phyloP scores from a whole-genome alignment of 2,113 vertebrate genomes.

The Struthio camelus region DNA sequence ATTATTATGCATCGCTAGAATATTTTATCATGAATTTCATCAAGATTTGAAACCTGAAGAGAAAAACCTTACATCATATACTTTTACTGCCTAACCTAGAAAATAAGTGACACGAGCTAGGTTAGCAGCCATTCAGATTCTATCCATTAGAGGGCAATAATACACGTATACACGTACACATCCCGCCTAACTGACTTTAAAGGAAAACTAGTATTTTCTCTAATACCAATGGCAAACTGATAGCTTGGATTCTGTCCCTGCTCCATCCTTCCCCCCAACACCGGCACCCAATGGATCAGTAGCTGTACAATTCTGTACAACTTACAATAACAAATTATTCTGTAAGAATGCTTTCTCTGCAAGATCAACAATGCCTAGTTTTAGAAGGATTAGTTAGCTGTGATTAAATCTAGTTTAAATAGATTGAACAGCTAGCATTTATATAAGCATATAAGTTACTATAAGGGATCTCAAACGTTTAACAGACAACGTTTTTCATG shows the following conservation, averaged over 20 bases:
- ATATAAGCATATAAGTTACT: neutral
- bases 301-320: neutral
- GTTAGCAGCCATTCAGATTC: slow-evolving; percentile 37
- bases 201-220: neutral
- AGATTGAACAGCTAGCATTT: neutral
- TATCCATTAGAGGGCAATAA: slow-evolving; percentile 66
- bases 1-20: neutral
- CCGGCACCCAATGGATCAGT: neutral
- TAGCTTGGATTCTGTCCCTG: neutral
- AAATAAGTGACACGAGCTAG: fast-evolving
- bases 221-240: neutral
- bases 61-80: fast-evolving
- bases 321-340: neutral
- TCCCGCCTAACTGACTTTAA: neutral
- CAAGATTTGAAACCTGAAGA: neutral
- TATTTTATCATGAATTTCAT: fast-evolving
- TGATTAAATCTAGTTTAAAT: neutral
- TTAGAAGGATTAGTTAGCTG: neutral
- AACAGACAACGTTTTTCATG: neutral
- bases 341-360: neutral
- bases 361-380: neutral
- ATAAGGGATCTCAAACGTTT: neutral
- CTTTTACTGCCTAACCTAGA: neutral
- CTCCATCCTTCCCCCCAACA: neutral
- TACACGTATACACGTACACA: neutral